These are phyloP conservation scores for Himantopus leucocephalus DNA, from an alignment of 2,113 vertebrate species.

Conservation along the genomic window DNA sequence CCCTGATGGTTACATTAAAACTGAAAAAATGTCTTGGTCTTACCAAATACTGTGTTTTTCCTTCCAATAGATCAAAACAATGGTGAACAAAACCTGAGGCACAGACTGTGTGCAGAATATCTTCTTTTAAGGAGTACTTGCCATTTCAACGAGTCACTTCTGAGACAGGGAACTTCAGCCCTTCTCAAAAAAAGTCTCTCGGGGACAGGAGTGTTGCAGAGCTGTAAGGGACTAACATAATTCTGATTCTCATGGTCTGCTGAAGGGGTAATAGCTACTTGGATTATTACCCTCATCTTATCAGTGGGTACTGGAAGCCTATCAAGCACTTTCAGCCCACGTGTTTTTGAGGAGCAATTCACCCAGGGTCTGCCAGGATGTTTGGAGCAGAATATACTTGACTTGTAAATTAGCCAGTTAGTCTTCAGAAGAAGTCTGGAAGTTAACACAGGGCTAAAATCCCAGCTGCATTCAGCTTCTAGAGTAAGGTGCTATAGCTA, in stretches of 20 bases:
- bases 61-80: not conserved
- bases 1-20: not conserved
- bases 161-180: not conserved
- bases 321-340: not conserved
- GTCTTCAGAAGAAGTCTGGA: not conserved
- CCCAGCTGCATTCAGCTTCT: not conserved
- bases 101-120: not conserved
- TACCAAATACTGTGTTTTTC: not conserved
- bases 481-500: not conserved
- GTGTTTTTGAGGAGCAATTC: not conserved
- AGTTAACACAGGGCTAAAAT: not conserved
- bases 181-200: not conserved
- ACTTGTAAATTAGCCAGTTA: not conserved
- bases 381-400: not conserved
- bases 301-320: not conserved
- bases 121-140: not conserved
- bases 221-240: not conserved
- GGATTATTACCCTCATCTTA: not conserved
- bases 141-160: not conserved
- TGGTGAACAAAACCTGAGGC: not conserved
- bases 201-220: not conserved
- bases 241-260: not conserved
- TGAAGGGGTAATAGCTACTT: not conserved
- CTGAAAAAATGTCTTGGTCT: not conserved
- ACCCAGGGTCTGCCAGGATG: not conserved